A percentile compares a stretch with the other conserved stretches of the same genome.
Conservation (phyloP, 2,797 vertebrate species). For the Sardinella longiceps region DNA sequence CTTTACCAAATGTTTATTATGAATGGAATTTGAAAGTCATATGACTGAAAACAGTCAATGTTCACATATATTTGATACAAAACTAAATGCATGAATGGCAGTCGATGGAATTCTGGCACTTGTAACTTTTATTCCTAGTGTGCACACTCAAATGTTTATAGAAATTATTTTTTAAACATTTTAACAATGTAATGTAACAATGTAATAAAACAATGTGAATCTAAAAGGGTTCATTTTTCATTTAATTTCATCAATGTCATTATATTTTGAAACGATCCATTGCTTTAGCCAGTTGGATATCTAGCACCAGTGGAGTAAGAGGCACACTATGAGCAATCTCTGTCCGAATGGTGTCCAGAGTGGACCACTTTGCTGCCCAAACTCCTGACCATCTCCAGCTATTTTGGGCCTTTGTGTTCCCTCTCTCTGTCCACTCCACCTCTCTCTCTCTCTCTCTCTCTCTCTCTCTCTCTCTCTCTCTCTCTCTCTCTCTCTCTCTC, state of each 20-base stretch:
- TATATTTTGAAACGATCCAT: background rate
- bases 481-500: constrained; percentile 6
- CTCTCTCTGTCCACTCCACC: background rate
- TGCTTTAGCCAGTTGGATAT: background rate
- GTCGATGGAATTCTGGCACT: background rate
- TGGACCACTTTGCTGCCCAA: background rate
- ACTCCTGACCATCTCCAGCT: constrained; percentile 20
- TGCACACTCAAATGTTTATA: background rate
- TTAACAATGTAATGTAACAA: too few relatives aligned
- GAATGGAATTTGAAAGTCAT: background rate
- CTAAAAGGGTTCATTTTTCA: background rate
- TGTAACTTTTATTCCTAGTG: too few relatives aligned
- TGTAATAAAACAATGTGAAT: background rate
- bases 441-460: constrained; percentile 6
- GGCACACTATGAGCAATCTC: background rate
- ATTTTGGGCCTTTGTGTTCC: constrained; percentile 3
- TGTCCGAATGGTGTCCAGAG: background rate
- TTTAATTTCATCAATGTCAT: background rate
- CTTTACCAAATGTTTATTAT: background rate
- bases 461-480: background rate
- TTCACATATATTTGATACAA: background rate
- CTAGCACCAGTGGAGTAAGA: background rate
- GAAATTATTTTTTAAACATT: background rate
- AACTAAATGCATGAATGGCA: background rate
- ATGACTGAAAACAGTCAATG: background rate